These are phyloP conservation scores for Melanotaenia boesemani DNA, from an alignment of 2,797 vertebrate genomes.

Conservation along the genomic window DNA sequence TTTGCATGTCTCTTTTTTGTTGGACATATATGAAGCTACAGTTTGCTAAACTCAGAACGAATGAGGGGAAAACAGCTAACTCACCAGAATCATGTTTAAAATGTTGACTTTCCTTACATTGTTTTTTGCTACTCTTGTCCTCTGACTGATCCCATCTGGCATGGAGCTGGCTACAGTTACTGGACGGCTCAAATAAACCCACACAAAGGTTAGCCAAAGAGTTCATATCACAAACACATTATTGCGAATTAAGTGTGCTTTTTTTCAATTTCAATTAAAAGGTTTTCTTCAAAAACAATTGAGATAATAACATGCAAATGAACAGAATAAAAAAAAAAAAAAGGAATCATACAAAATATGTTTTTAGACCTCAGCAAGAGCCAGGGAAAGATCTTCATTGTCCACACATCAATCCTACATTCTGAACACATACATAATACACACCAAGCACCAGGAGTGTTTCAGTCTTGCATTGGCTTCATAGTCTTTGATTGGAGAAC, in stretches of 20 bases:
- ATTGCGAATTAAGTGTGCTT: conserved; percentile 91
- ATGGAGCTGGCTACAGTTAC: conserved; percentile 50
- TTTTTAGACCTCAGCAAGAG: conserved; percentile 66
- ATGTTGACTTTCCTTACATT: conserved; percentile 54
- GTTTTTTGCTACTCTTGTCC: conserved; percentile 25
- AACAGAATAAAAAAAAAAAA: conserved; percentile 63
- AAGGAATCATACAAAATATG: conserved; percentile 68
- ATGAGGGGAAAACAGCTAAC: neutral
- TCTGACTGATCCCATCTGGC: conserved; percentile 26
- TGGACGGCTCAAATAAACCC: conserved; percentile 60
- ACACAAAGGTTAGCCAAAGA: conserved; percentile 69
- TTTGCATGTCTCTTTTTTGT: conserved; percentile 6
- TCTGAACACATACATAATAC: conserved; percentile 75
- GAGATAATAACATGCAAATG: conserved; percentile 81
- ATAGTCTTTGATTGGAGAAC: conserved; percentile 63
- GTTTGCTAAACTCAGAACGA: neutral
- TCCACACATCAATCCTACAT: conserved; percentile 79
- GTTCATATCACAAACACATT: conserved; percentile 84
- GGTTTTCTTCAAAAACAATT: conserved; percentile 64
- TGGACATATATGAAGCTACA: neutral
- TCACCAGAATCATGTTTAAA: conserved; percentile 17
- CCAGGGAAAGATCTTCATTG: conserved; percentile 70
- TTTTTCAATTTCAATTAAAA: conserved; percentile 78
- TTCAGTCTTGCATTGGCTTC: conserved; percentile 69
- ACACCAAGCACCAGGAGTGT: conserved; percentile 73